These are phyloP conservation scores for Thryonomys swinderianus DNA, from an alignment of 2,113 vertebrate species.

Conservation along the genomic window DNA sequence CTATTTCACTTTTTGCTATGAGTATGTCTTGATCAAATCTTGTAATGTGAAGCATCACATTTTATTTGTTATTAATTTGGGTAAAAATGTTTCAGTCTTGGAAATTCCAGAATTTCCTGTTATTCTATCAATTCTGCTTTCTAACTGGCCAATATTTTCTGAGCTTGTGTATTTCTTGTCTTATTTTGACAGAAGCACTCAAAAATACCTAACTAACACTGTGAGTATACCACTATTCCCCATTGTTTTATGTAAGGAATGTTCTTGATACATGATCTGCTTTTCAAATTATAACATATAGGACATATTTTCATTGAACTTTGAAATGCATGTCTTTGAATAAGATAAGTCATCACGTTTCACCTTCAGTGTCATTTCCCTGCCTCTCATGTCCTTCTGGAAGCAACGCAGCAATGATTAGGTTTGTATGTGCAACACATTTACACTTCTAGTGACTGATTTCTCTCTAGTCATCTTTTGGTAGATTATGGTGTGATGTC, in stretches of 20 bases:
- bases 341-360: neutral
- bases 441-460: neutral
- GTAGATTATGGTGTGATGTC: neutral
- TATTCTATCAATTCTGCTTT: neutral
- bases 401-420: neutral
- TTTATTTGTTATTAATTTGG: neutral
- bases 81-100: neutral
- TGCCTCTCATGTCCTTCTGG: neutral
- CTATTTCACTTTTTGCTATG: neutral
- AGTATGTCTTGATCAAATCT: neutral
- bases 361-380: neutral
- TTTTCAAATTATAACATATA: neutral
- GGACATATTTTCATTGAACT: conserved; percentile 1
- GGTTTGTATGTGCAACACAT: neutral
- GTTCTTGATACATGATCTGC: neutral
- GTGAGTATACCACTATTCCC: neutral
- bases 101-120: neutral
- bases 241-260: neutral
- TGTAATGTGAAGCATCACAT: neutral
- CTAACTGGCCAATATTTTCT: neutral
- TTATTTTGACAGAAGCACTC: neutral
- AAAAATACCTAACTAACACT: neutral
- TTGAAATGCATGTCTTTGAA: neutral
- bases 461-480: neutral
- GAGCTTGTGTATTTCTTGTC: neutral